Conservation (phyloP, 2,888 invertebrate species). For the Opisthograptis luteolata region DNA sequence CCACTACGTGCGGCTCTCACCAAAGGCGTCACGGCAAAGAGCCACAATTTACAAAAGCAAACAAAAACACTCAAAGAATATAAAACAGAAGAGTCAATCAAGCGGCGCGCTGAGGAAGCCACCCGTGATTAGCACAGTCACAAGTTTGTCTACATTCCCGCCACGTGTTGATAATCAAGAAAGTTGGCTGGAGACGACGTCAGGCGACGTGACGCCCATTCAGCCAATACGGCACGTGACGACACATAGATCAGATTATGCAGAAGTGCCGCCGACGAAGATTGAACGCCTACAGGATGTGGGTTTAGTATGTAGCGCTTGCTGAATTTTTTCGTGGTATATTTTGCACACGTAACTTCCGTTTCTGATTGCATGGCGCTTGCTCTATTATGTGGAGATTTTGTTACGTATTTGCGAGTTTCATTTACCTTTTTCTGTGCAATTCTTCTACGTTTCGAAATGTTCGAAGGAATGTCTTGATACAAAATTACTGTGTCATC, state of each 20-base stretch:
- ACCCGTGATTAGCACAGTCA: constrained; percentile 50
- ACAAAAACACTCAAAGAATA: constrained; percentile 30
- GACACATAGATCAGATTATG: constrained; percentile 42
- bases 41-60: constrained; percentile 13
- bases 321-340: constrained; percentile 11
- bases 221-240: constrained; percentile 68
- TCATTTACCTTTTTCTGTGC: no score
- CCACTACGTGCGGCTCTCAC: no score
- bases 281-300: constrained; percentile 21
- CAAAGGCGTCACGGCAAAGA: constrained; percentile 2
- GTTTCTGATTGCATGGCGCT: constrained; percentile 24
- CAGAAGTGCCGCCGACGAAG: constrained; percentile 20
- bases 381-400: constrained; percentile 18
- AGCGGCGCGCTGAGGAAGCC: constrained; percentile 35
- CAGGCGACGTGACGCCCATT: constrained; percentile 68
- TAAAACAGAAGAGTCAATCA: constrained; percentile 20
- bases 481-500: no score
- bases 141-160: constrained; percentile 59
- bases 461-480: not conserved
- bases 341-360: constrained; percentile 27
- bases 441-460: no score
- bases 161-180: constrained; percentile 78
- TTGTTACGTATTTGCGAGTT: constrained; percentile 10
- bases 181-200: constrained; percentile 67
- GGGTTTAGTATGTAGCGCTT: constrained; percentile 17